phyloP scores from a whole-genome alignment of 1,140 invertebrate genomes.

The Pseudoatta argentina region DNA sequence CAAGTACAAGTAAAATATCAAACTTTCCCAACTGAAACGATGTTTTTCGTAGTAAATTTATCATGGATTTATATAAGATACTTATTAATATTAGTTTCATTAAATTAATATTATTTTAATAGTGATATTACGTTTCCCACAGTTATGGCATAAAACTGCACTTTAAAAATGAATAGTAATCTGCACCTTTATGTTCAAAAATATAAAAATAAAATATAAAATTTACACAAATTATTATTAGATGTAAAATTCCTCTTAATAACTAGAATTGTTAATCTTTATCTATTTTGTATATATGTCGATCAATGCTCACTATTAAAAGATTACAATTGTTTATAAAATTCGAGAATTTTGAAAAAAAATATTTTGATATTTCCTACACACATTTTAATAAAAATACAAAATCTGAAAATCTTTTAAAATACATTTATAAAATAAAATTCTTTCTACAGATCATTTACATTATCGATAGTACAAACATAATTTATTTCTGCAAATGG shows the following conservation, averaged over 20 bases:
- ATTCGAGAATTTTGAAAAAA: not conserved
- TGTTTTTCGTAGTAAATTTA: not conserved
- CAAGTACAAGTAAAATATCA: not conserved
- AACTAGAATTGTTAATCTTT: not conserved
- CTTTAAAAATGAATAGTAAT: not conserved
- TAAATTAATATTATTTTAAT: not conserved
- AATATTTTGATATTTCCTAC: not conserved
- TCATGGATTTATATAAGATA: no score
- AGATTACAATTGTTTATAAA: not conserved
- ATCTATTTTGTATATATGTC: not conserved
- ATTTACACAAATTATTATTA: not conserved
- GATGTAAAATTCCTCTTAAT: not conserved
- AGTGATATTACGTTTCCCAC: not conserved
- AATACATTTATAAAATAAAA: not conserved
- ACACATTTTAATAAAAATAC: not conserved
- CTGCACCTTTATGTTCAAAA: not conserved
- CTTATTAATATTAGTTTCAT: no score
- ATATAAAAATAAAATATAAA: not conserved
- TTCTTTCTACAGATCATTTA: not conserved
- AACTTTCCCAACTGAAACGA: not conserved
- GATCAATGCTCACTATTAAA: not conserved
- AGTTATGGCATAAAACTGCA: not conserved
- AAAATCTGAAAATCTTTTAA: not conserved
- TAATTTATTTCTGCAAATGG: constrained; percentile 2
- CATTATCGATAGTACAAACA: not conserved